Evolutionary conservation across 2,888 invertebrate species (phyloP).

Genomic region (Acleris sparsana): DNA sequence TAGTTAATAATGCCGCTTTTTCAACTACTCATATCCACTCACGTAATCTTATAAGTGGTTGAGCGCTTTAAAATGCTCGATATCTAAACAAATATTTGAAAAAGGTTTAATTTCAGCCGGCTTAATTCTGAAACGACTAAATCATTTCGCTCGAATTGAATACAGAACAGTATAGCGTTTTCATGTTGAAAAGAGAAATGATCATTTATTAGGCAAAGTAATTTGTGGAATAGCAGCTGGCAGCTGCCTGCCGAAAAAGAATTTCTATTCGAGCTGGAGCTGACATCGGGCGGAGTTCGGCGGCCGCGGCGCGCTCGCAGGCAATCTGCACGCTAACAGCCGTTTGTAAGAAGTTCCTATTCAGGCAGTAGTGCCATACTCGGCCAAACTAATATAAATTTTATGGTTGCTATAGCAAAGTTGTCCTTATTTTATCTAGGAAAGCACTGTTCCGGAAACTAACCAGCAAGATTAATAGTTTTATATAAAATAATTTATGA

Average conservation of each 20-base stretch:
- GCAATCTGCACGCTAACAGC: constrained; percentile 36
- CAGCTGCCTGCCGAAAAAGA: constrained; percentile 29
- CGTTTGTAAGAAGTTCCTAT: too few species aligned
- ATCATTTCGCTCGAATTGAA: constrained; percentile 4
- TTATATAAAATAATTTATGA: too few species aligned
- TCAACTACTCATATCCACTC: too few species aligned
- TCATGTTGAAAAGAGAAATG: constrained; percentile 8
- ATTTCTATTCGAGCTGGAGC: constrained; percentile 18
- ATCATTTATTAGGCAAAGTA: constrained; percentile 26
- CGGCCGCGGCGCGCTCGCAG: constrained; percentile 15
- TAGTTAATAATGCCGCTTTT: too few species aligned
- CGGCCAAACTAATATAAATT: too few species aligned
- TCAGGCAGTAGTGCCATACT: too few species aligned
- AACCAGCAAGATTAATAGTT: too few species aligned
- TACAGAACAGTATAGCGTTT: constrained; percentile 7
- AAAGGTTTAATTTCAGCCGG: neutral
- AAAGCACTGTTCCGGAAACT: too few species aligned
- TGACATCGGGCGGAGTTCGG: constrained; percentile 26
- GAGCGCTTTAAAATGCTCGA: neutral
- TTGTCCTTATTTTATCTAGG: too few species aligned
- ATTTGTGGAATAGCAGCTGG: constrained; percentile 31
- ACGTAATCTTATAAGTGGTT: too few species aligned
- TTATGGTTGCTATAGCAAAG: too few species aligned
- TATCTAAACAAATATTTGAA: constrained; percentile 6
- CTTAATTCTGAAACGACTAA: constrained; percentile 5